Evolutionary conservation across 2,113 vertebrate species (phyloP).

Genomic region (Herpailurus yagouaroundi): DNA sequence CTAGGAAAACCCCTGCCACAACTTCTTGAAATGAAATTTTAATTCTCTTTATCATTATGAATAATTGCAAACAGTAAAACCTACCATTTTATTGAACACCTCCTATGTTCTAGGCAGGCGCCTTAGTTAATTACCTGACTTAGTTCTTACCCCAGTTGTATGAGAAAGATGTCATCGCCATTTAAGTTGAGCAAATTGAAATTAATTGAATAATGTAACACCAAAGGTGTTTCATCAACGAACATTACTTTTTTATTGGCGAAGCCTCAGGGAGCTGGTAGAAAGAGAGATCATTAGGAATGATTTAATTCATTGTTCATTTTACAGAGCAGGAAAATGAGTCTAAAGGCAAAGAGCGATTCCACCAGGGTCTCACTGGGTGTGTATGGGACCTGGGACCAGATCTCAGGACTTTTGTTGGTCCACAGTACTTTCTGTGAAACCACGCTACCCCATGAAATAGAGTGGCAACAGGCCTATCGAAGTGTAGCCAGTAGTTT

Average conservation of each 20-base stretch:
- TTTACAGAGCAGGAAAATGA: not conserved
- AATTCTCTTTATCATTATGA: not conserved
- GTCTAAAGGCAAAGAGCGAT: not conserved
- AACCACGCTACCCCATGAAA: not conserved
- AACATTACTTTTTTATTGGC: not conserved
- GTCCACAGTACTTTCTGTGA: not conserved
- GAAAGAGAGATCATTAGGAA: not conserved
- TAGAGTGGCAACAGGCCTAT: not conserved
- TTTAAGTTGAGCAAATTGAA: not conserved
- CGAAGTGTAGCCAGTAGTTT: not conserved
- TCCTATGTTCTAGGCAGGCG: not conserved
- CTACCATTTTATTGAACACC: not conserved
- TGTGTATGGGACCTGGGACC: not conserved
- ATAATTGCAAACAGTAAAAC: not conserved
- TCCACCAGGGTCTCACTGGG: not conserved
- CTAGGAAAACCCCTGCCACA: not conserved
- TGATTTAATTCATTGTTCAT: not conserved
- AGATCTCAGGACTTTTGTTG: not conserved
- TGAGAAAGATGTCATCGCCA: not conserved
- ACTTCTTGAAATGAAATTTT: not conserved
- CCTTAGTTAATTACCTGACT: not conserved
- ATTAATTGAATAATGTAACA: slow-evolving; percentile 23
- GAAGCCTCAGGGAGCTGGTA: not conserved
- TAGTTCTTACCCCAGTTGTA: not conserved
- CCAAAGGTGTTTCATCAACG: not conserved